Conservation (phyloP, 2,888 invertebrate genomes). For the Byasa hedistus region DNA sequence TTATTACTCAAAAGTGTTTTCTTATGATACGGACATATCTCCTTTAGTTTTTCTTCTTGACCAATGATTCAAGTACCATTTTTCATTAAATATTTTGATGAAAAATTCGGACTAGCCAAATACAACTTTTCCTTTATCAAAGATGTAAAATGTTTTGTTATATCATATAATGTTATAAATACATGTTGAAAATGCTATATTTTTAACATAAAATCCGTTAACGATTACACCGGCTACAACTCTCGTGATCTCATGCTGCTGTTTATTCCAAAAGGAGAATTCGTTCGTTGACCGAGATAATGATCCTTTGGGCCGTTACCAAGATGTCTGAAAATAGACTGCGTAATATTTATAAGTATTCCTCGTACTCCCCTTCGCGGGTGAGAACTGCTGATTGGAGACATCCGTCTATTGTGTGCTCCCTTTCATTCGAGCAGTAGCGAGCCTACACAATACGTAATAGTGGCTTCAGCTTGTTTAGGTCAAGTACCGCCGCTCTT, state of each 20-base stretch:
- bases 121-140: too few species aligned
- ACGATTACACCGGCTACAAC: background rate
- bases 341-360: conserved; percentile 24
- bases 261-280: conserved; percentile 3
- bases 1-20: background rate
- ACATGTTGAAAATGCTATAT: background rate
- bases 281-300: conserved; percentile 26
- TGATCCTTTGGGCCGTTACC: conserved; percentile 11
- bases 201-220: background rate
- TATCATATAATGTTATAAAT: background rate
- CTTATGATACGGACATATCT: background rate
- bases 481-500: conserved; percentile 26
- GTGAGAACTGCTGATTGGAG: conserved; percentile 40
- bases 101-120: too few species aligned
- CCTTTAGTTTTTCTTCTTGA: too few species aligned
- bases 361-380: conserved; percentile 34
- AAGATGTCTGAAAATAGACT: conserved; percentile 26
- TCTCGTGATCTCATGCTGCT: background rate
- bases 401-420: conserved; percentile 40
- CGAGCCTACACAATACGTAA: conserved; percentile 30
- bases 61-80: too few species aligned
- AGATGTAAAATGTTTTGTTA: too few species aligned
- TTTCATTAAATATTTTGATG: too few species aligned
- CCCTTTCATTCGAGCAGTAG: conserved; percentile 31
- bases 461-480: conserved; percentile 27